phyloP scores from a whole-genome alignment of 1,140 invertebrate species.

The Dreissena rostriformis region DNA sequence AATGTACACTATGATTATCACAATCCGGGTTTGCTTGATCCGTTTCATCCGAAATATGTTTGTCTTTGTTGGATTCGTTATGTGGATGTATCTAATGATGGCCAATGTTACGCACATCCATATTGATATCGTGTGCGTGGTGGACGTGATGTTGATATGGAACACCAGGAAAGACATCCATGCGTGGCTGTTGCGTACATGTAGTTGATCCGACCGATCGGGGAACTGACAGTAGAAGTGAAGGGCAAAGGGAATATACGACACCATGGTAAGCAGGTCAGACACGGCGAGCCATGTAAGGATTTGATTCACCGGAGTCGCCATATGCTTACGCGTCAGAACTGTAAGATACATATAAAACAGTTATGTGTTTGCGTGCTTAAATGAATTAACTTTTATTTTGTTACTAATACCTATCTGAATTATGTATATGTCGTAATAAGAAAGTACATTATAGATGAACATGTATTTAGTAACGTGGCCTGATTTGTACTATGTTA shows the following conservation, averaged over 20 bases:
- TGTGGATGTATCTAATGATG: slow-evolving; percentile 95
- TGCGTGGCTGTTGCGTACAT: slow-evolving; percentile 68
- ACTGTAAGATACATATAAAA: slow-evolving; percentile 78
- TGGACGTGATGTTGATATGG: slow-evolving; percentile 86
- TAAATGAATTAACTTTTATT: no score
- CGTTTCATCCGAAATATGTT: slow-evolving; percentile 83
- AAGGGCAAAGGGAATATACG: slow-evolving; percentile 92
- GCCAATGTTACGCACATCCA: slow-evolving; percentile 95
- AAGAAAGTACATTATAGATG: no score
- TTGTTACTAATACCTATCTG: no score
- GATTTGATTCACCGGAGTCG: slow-evolving; percentile 92
- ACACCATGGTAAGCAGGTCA: slow-evolving; percentile 93
- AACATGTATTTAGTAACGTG: no score
- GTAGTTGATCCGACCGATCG: slow-evolving; percentile 46
- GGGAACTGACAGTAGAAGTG: slow-evolving; percentile 83
- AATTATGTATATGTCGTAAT: no score
- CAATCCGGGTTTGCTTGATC: slow-evolving; percentile 86
- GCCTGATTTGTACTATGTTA: no score
- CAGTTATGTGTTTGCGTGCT: no score
- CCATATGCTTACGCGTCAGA: slow-evolving; percentile 92
- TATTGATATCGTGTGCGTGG: slow-evolving; percentile 96
- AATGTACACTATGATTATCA: slow-evolving; percentile 88
- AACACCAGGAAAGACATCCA: slow-evolving; percentile 79
- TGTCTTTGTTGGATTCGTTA: slow-evolving; percentile 87
- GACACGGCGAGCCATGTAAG: slow-evolving; percentile 92